Evolutionary conservation across 1,140 invertebrate species (phyloP), one percentile per base, ranked within the genome.

Genomic region (Bombus sylvicola): DNA sequence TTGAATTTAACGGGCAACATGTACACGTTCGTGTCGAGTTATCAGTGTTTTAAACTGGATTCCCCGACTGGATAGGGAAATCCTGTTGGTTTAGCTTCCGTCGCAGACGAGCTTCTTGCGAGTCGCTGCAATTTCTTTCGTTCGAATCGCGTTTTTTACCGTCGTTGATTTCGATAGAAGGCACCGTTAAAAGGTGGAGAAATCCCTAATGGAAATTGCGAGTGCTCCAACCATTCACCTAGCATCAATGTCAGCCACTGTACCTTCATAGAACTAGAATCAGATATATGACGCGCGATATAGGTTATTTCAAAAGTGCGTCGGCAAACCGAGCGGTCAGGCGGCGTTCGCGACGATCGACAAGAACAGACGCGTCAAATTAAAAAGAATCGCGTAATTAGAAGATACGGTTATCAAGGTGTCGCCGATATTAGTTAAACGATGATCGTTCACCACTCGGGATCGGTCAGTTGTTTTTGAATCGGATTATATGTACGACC

Each of bases 81-180:
- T 81, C 81, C 75, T 53, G 89, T 89, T 75, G 90, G 89, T 88
- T 86, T 85, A 83, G 86, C 89, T 91, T 92, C 91, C 91, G 89
- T 47, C 28, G 39, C 3, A 18, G 37, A 37, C 31, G 18, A n/a
- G 18, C 37, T 41, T 1, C 64, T 66, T 18, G 8, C 64, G 15
- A 73, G 6, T 15, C 71, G 15, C 8, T 18, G 8, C 13, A 47
- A 47, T 74, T 41, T 41, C 12, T 47, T 53, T 31, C 3, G 28
- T 5, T 15, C 6, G 22, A 57, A 28, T 25, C 22, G 12, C 47
- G 15, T 47, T 47, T 47, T 47, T 18, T 47, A 47, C 15, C 5
- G 47, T 18, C 47, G 47, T 47, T 47, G 47, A 73, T 34, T 43
- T 43, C 53, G 28, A 64, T 34, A 22, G 5, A 53, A 53, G 18